Conservation (phyloP, 2,797 vertebrate genomes). For the Valencia hispanica region DNA sequence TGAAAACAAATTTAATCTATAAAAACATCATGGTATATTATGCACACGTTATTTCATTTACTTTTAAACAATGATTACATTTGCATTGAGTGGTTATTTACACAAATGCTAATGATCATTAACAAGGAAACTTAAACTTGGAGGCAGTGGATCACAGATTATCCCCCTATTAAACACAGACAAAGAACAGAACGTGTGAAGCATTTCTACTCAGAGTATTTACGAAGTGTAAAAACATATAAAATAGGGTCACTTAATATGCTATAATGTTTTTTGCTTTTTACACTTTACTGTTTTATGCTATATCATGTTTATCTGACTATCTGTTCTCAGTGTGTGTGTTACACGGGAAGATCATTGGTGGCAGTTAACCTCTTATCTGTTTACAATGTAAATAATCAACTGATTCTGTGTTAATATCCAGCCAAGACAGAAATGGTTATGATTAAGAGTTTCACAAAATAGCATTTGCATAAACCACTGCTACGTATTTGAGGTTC, state of each 20-base stretch:
- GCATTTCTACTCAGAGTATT: background rate
- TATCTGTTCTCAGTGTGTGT: background rate
- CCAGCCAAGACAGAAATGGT: background rate
- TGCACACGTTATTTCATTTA: background rate
- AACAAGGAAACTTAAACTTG: background rate
- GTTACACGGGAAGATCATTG: too few species aligned
- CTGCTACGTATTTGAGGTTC: background rate
- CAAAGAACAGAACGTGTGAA: background rate
- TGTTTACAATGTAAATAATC: background rate
- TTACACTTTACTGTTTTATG: background rate
- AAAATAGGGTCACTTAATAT: background rate
- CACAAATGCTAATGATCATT: background rate
- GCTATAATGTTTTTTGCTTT: background rate
- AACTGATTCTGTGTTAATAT: background rate
- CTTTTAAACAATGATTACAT: background rate
- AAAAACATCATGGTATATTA: background rate
- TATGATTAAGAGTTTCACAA: background rate
- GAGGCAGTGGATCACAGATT: background rate
- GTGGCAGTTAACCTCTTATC: background rate
- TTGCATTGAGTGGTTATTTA: background rate
- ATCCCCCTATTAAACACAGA: background rate
- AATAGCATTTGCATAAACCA: background rate
- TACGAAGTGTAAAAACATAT: too few species aligned
- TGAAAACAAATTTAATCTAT: background rate
- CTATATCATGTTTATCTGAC: too few species aligned